Evolutionary conservation across 2,113 vertebrate species (phyloP), one percentile per base, ranked within the genome.

Genomic region (Pluvianellus socialis): DNA sequence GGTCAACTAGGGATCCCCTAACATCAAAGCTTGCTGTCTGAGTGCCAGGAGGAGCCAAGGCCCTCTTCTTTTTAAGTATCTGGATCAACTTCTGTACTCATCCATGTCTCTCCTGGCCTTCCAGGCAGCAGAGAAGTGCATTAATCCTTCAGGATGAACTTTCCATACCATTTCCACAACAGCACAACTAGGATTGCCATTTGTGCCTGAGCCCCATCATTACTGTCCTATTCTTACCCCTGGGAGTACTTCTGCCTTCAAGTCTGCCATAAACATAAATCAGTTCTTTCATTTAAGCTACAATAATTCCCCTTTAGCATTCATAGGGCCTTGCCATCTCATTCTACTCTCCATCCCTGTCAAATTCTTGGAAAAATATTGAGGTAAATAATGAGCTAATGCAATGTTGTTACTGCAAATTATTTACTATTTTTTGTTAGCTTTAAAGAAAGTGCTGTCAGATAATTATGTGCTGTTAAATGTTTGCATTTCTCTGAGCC

Each of bases 171-270:
- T 80, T 86, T 88, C 22, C 32, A 47, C 8, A 72, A 40, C 11
- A 59, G 33, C 40, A 73, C 21, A 8, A 59, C 16, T n/a, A 55
- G 0, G 0, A 38, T 2, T 88, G 28, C 9, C 14, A 7, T 53
- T 92, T 85, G 33, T n/a, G 22, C 44, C 9, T 75, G 38, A 72
- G 3, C 10, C 3, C 6, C 9, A 17, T 42, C 6, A 45, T 50
- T 75, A 45, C 32, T 24, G 9, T 72, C 8, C 5, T 62, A 18
- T 42, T 90, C n/a, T 79, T 62, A 71, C 9, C 26, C 8, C 32
- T 35, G 10, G 8, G 4, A 76, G 32, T 88, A 18, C 12, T 92
- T 68, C 22, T 76, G 26, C 10, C 42, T 70, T 62, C 30, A 71
- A 47, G n/a, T 53, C 55, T 81, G 7, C 30, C 22, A 10, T 18